Percentiles rank a stretch among this genome's conserved stretches.
Evolutionary conservation across 2,888 invertebrate species (phyloP).

Genomic region (Aquatica leii): DNA sequence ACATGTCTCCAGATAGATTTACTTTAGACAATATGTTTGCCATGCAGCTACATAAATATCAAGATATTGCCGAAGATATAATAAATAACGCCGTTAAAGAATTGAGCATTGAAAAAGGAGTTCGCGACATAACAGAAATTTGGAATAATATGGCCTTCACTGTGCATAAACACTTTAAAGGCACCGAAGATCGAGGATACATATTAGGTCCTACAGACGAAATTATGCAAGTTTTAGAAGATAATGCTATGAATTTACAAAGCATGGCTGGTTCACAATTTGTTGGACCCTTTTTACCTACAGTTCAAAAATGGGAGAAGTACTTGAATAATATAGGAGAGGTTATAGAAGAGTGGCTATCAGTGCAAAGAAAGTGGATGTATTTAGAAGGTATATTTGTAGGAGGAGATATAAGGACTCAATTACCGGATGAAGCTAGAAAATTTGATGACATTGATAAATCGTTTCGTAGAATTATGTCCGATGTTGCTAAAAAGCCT

Average conservation of each 20-base stretch:
- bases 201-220: constrained; percentile 86
- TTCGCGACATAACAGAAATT: constrained; percentile 81
- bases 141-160: constrained; percentile 74
- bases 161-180: constrained; percentile 73
- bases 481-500: constrained; percentile 81
- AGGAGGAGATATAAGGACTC: constrained; percentile 85
- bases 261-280: constrained; percentile 92
- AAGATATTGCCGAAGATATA: constrained; percentile 85
- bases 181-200: constrained; percentile 80
- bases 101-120: constrained; percentile 87
- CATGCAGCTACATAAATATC: constrained; percentile 88
- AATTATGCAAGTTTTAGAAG: constrained; percentile 81
- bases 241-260: constrained; percentile 89
- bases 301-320: constrained; percentile 88
- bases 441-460: constrained; percentile 91
- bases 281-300: constrained; percentile 84
- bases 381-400: constrained; percentile 93
- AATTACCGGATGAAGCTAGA: constrained; percentile 88
- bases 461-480: constrained; percentile 83
- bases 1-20: constrained; percentile 89
- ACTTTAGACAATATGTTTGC: constrained; percentile 92
- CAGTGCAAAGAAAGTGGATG: constrained; percentile 89
- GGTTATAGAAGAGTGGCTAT: constrained; percentile 88
- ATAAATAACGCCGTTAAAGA: constrained; percentile 91
- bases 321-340: constrained; percentile 81